Conservation (phyloP, 2,113 vertebrate genomes). For the Crotalus horridus region DNA sequence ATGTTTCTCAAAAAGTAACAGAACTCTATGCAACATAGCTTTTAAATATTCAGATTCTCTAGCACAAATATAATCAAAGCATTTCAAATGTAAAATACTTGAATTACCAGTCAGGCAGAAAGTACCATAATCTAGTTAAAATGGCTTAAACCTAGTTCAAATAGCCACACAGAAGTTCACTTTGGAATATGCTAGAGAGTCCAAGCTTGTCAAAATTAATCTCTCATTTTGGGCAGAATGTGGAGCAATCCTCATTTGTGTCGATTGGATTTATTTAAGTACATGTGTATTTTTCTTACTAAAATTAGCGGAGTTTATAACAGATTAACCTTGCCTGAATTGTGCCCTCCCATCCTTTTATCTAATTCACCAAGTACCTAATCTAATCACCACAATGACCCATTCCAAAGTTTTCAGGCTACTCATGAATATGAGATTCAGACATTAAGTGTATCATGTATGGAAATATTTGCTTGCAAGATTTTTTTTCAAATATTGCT, state of each 20-base stretch:
- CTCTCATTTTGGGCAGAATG: neutral
- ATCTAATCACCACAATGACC: neutral
- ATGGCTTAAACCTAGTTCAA: neutral
- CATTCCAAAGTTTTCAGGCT: neutral
- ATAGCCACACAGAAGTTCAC: neutral
- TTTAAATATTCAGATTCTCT: slow-evolving; percentile 1
- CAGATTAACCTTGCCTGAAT: neutral
- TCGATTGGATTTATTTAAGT: neutral
- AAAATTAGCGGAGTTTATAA: neutral
- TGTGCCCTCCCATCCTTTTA: neutral
- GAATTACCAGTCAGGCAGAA: neutral
- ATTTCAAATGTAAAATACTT: neutral
- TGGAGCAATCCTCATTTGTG: neutral
- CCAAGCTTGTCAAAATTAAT: neutral
- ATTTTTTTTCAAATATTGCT: neutral
- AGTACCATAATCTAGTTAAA: neutral
- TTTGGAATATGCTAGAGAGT: neutral
- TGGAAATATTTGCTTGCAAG: neutral
- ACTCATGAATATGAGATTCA: neutral
- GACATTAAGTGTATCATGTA: neutral
- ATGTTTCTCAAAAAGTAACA: slow-evolving; percentile 12
- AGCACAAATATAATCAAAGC: neutral
- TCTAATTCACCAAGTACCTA: neutral
- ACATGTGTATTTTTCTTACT: neutral
- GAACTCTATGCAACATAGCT: neutral